Conservation (phyloP, 2,797 vertebrate species). For the Babyrousa celebensis region DNA sequence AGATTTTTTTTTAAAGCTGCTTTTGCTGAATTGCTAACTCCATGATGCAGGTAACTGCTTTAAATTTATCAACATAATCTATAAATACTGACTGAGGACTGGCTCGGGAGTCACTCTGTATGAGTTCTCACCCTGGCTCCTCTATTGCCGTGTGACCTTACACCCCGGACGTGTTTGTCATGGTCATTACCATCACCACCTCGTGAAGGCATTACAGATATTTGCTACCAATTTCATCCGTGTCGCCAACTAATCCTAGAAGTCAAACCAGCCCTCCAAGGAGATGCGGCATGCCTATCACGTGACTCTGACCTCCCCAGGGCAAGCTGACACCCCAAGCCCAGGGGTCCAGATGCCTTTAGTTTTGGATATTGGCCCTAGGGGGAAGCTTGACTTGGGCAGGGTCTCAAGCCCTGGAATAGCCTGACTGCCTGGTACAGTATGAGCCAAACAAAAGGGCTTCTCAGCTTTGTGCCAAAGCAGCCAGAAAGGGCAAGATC, state of each 20-base stretch:
- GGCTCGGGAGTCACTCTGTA: background rate
- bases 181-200: background rate
- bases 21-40: background rate
- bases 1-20: background rate
- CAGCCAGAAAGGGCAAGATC: background rate
- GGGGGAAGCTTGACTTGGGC: constrained; percentile 1
- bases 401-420: background rate
- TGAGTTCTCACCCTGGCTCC: background rate
- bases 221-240: background rate
- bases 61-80: background rate
- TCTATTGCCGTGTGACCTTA: background rate
- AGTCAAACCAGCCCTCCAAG: background rate
- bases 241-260: background rate
- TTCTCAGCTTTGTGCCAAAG: constrained; percentile 18
- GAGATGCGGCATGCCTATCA: background rate
- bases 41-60: background rate
- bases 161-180: background rate
- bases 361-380: background rate
- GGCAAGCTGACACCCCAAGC: background rate
- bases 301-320: background rate
- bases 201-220: background rate
- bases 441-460: background rate
- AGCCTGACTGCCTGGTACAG: background rate
- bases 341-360: background rate
- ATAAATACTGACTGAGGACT: background rate